These are phyloP conservation scores for Zoroaster sp. DNA, from an alignment of 53 echinoderm and acorn worm species.

Conservation along the genomic window DNA sequence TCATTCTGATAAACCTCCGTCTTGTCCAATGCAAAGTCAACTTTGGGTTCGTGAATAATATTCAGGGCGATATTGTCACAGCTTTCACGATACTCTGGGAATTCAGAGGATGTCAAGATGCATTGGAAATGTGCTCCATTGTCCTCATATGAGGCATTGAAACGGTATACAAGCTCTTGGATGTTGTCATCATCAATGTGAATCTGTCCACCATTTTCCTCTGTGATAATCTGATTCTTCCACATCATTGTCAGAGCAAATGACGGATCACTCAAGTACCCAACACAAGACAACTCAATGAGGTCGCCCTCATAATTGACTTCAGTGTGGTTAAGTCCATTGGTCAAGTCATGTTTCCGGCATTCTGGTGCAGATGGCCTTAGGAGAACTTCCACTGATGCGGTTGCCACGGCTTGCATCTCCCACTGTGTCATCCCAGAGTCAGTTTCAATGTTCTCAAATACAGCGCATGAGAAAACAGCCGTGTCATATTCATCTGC, in stretches of 20 bases:
- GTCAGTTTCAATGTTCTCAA: background rate
- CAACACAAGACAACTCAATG: slow-evolving; percentile 11
- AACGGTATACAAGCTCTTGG: slow-evolving; percentile 20
- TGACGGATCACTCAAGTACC: background rate
- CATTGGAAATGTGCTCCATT: slow-evolving; percentile 31
- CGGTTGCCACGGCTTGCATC: slow-evolving; percentile 5
- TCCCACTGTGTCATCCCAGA: background rate
- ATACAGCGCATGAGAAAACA: slow-evolving; percentile 32
- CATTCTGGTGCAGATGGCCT: slow-evolving; percentile 21
- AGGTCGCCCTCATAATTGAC: slow-evolving; percentile 38
- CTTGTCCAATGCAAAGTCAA: background rate
- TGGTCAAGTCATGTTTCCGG: background rate
- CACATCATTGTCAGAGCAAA: slow-evolving; percentile 6
- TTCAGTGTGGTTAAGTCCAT: background rate
- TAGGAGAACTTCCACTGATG: background rate
- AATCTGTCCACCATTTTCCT: background rate
- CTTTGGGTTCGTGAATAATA: slow-evolving; percentile 39
- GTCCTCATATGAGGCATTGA: slow-evolving; percentile 8
- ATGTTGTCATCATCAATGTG: background rate
- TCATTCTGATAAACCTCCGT: slow-evolving; percentile 24
- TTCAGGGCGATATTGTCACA: slow-evolving; percentile 17
- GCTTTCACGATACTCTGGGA: background rate
- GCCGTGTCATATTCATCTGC: background rate
- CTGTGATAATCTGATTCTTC: background rate
- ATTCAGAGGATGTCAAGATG: slow-evolving; percentile 1